These are phyloP conservation scores for Goniozus legneri DNA, from an alignment of 1,140 invertebrate genomes.

Conservation along the genomic window DNA sequence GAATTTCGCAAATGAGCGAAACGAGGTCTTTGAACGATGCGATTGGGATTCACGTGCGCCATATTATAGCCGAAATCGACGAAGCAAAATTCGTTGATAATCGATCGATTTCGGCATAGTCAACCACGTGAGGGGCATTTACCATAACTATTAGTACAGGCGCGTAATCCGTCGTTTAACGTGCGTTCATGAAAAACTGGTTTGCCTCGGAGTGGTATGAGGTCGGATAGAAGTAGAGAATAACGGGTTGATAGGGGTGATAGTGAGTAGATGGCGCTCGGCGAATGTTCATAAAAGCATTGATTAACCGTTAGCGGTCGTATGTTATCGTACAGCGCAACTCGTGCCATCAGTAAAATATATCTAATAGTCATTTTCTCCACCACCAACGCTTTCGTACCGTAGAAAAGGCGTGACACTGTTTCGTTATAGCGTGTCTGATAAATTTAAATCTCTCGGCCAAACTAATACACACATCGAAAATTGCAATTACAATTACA, in stretches of 20 bases:
- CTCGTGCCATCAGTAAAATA: conserved; percentile 32
- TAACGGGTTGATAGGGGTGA: not conserved
- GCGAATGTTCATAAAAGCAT: conserved; percentile 48
- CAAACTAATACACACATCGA: too few species aligned
- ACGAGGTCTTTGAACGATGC: too few species aligned
- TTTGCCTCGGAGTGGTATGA: not conserved
- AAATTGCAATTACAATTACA: too few species aligned
- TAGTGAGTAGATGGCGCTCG: conserved; percentile 15
- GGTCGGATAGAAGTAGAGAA: too few species aligned
- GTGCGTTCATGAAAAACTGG: not conserved
- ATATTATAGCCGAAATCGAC: too few species aligned
- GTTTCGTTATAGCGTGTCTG: too few species aligned
- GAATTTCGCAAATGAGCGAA: too few species aligned
- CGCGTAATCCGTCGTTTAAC: not conserved
- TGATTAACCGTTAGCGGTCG: conserved; percentile 47
- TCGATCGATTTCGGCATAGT: conserved; percentile 5
- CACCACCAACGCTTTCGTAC: too few species aligned
- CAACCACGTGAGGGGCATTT: conserved; percentile 15
- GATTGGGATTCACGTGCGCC: too few species aligned
- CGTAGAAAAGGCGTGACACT: too few species aligned
- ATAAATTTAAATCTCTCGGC: too few species aligned
- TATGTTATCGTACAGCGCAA: conserved; percentile 29
- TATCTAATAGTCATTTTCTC: conserved; percentile 33
- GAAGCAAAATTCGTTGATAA: too few species aligned
- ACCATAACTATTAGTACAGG: conserved; percentile 21